Percentiles rank a stretch among this genome's conserved stretches.
Conservation (phyloP, 2,797 vertebrate genomes). For the Huso huso region DNA sequence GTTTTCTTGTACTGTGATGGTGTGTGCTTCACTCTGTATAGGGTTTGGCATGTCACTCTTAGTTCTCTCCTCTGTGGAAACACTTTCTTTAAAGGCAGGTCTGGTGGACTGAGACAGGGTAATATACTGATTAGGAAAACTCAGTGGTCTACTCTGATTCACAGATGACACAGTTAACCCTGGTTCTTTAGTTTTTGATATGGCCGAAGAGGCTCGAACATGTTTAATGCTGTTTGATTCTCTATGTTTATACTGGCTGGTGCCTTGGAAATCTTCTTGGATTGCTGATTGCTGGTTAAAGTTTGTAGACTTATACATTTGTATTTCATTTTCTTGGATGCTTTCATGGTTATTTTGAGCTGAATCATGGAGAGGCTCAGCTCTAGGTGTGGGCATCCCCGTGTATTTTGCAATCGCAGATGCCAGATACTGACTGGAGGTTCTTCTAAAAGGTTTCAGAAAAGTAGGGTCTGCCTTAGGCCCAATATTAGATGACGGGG, state of each 20-base stretch:
- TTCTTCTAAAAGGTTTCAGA: slow-evolving; percentile 74
- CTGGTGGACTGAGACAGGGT: slow-evolving; percentile 18
- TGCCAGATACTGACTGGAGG: slow-evolving; percentile 88
- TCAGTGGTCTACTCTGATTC: slow-evolving; percentile 36
- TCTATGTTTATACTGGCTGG: slow-evolving; percentile 25
- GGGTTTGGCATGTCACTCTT: slow-evolving; percentile 19
- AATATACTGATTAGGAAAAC: slow-evolving; percentile 31
- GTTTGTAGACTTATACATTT: slow-evolving; percentile 22
- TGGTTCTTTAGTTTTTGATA: slow-evolving; percentile 32
- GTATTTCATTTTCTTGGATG: slow-evolving; percentile 13
- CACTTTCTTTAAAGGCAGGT: slow-evolving; percentile 16
- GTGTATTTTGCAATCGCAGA: slow-evolving; percentile 77
- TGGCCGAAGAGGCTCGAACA: slow-evolving; percentile 12
- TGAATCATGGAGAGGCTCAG: neutral
- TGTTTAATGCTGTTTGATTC: slow-evolving; percentile 26
- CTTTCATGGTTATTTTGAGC: neutral
- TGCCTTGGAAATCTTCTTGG: slow-evolving; percentile 24
- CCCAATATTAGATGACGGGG: slow-evolving; percentile 23
- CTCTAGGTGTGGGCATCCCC: slow-evolving; percentile 39
- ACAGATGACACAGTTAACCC: slow-evolving; percentile 20
- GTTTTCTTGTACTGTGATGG: slow-evolving; percentile 27
- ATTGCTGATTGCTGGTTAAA: slow-evolving; percentile 23
- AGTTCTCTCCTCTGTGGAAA: slow-evolving; percentile 24
- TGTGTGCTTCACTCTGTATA: slow-evolving; percentile 25
- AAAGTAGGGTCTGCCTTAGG: slow-evolving; percentile 59